Evolutionary conservation across 37 sponge, comb jelly and placozoan genomes (phyloP).

Genomic region (Amphimedon queenslandica): DNA sequence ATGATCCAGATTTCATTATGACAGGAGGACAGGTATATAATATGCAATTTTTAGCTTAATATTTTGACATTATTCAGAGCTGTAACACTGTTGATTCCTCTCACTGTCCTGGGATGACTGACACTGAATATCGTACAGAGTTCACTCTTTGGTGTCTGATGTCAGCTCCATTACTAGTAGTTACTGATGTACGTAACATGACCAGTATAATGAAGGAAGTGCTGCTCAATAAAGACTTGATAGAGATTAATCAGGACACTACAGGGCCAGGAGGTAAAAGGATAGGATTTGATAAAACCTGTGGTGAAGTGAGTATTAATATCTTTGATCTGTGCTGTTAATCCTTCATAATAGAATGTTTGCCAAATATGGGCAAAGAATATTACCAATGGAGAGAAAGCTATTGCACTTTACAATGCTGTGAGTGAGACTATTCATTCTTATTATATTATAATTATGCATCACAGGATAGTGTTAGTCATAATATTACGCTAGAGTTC

Average conservation of each 20-base stretch:
- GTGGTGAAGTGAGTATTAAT: background rate
- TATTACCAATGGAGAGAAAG: constrained; percentile 37
- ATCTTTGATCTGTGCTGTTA: background rate
- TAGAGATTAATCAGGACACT: constrained; percentile 72
- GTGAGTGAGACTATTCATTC: too few relatives aligned
- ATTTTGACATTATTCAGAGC: too few relatives aligned
- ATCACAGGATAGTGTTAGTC: background rate
- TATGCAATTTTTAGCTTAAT: too few relatives aligned
- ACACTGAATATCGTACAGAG: constrained; percentile 75
- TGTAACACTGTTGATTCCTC: background rate
- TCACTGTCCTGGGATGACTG: constrained; percentile 81
- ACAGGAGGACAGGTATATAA: constrained; percentile 80
- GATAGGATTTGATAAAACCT: background rate
- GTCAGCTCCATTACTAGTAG: constrained; percentile 64
- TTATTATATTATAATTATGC: too few relatives aligned
- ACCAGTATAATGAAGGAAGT: constrained; percentile 66
- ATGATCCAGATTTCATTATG: constrained; percentile 88
- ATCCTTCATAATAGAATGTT: background rate
- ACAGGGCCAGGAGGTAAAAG: constrained; percentile 27
- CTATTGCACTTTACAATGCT: constrained; percentile 75
- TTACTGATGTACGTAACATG: constrained; percentile 76
- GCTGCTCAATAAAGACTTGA: constrained; percentile 71
- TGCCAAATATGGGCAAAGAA: constrained; percentile 79
- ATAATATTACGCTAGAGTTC: background rate
- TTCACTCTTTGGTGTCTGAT: constrained; percentile 76